phyloP scores from a whole-genome alignment of 2,888 invertebrate genomes.

The Electrophaes corylata region DNA sequence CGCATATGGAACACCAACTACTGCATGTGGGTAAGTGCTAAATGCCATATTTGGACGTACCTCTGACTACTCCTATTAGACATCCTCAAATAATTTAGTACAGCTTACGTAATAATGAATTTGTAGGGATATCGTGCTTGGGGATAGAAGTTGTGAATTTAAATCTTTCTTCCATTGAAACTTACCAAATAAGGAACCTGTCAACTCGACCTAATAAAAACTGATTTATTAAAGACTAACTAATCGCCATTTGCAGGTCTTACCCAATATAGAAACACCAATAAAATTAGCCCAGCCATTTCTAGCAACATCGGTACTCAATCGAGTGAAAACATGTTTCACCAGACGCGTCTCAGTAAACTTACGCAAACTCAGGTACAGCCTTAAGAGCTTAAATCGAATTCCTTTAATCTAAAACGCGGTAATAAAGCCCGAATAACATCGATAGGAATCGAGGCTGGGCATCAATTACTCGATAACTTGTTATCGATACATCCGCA shows the following conservation, averaged over 20 bases:
- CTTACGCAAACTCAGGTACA: slow-evolving; percentile 22
- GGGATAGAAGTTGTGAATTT: too few relatives aligned
- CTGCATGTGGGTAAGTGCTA: too few relatives aligned
- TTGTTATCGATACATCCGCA: slow-evolving; percentile 58
- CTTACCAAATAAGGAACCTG: not conserved
- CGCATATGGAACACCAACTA: too few relatives aligned
- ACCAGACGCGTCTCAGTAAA: slow-evolving; percentile 16
- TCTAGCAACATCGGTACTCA: slow-evolving; percentile 15
- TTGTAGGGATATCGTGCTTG: too few relatives aligned
- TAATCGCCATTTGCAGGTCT: slow-evolving; percentile 2
- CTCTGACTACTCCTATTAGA: too few relatives aligned
- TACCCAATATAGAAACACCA: slow-evolving; percentile 17
- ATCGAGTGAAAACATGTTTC: slow-evolving; percentile 20
- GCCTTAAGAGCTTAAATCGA: slow-evolving; percentile 20
- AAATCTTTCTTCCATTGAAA: not conserved
- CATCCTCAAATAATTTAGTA: too few relatives aligned
- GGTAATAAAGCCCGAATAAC: slow-evolving; percentile 52
- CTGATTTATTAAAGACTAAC: slow-evolving; percentile 2
- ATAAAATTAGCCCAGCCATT: slow-evolving; percentile 10
- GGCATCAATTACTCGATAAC: slow-evolving; percentile 57
- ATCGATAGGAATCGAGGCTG: slow-evolving; percentile 48
- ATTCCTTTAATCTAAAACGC: slow-evolving; percentile 43
- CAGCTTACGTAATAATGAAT: too few relatives aligned
- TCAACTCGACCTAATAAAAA: not conserved
- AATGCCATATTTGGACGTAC: too few relatives aligned